Conservation (phyloP, 2,113 vertebrate genomes). For the Oostethus manadensis region DNA sequence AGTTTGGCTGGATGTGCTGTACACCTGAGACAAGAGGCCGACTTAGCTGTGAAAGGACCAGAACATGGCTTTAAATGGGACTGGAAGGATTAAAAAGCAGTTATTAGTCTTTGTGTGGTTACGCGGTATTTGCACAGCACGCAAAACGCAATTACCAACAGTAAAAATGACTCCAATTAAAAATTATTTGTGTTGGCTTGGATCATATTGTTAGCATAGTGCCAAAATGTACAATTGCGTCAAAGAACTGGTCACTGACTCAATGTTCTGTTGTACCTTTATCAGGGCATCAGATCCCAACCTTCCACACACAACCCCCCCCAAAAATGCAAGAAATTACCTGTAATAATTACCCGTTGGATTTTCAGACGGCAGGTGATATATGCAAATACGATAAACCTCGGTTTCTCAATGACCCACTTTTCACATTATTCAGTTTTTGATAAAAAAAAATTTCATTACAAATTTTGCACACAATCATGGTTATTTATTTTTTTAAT, state of each 20-base stretch:
- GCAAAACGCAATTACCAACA: background rate
- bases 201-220: background rate
- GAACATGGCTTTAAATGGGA: conserved; percentile 18
- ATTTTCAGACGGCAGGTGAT: no score
- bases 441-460: no score
- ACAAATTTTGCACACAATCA: no score
- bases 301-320: no score
- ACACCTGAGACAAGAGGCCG: conserved; percentile 48
- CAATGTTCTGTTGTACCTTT: background rate
- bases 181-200: background rate
- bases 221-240: background rate
- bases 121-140: background rate
- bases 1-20: conserved; percentile 40
- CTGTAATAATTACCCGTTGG: no score
- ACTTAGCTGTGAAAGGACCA: conserved; percentile 28
- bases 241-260: background rate
- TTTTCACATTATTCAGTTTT: no score
- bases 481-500: no score
- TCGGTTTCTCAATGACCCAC: no score
- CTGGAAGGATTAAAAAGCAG: conserved; percentile 22
- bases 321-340: background rate
- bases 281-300: background rate
- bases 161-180: background rate
- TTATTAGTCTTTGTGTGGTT: conserved; percentile 19
- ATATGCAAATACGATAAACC: no score